Evolutionary conservation across 2,888 invertebrate species (phyloP), one percentile per base, ranked within the genome.

Genomic region (Sclerodermus sp.): DNA sequence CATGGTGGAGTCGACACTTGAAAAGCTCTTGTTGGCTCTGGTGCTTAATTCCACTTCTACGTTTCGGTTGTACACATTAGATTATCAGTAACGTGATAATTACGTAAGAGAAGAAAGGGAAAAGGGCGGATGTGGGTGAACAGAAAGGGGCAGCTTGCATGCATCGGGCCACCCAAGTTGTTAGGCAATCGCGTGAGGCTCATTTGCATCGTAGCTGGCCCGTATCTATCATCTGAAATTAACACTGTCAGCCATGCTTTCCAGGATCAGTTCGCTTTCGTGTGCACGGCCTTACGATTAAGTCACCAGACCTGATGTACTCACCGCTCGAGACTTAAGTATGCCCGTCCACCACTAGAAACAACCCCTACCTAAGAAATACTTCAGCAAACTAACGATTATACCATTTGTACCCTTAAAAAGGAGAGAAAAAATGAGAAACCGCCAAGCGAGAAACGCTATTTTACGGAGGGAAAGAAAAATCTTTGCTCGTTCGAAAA

Each of bases 211-310:
- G 67, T 59, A 53, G 48, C 52, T 52, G 49, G 55, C 51, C 55
- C 54, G 57, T 73, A 74, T 74, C 73, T 73, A 70, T 73, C 69
- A 73, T 74, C 73, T 70, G 68, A 71, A 74, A 74, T 74, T 73
- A 74, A 74, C 73, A 71, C 72, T 70, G 71, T 71, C 70, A 64
- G 66, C 62, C 60, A 58, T 64, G 58, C 64, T 66, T 70, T 69
- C 57, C 63, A 55, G 56, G 62, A 66, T 68, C 62, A 60, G 53
- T 50, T 54, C 47, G 60, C 62, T 65, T 62, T 64, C 64, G 60
- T 65, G 68, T 63, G 58, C 55, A 49, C 46, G 49, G 47, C 47
- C 42, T 53, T 55, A 51, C 66, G 66, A 71, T 71, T 69, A 70
- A 70, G 66, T 68, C 68, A 58, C 70, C 52, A 55, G 43, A 46